A percentile compares a stretch with the other conserved stretches of the same genome.
Conservation (phyloP, 2,113 vertebrate species). For the Peromyscus californicus region DNA sequence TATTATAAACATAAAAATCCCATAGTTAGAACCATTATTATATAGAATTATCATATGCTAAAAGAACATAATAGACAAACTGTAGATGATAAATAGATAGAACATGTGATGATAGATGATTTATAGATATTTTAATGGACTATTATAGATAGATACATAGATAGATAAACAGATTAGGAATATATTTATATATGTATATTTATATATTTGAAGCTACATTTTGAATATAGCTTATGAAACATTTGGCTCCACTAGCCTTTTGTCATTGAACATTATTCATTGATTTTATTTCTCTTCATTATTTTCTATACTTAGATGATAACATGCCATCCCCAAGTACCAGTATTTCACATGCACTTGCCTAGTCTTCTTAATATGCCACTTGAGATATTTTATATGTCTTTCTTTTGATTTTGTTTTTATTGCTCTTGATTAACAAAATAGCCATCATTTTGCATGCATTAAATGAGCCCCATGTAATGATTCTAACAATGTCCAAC, state of each 20-base stretch:
- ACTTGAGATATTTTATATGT: background rate
- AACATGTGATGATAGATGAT: background rate
- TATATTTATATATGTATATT: background rate
- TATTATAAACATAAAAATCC: background rate
- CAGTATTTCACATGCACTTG: background rate
- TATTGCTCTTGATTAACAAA: background rate
- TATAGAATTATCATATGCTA: background rate
- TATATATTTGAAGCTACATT: background rate
- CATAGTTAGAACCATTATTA: background rate
- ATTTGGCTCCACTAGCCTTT: accelerated
- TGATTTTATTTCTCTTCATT: too few relatives aligned
- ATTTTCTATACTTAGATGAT: background rate
- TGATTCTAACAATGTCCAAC: background rate
- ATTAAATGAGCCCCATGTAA: background rate
- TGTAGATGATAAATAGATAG: background rate
- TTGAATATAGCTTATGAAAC: background rate
- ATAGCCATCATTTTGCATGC: background rate
- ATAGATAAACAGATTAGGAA: background rate
- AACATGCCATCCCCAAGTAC: background rate
- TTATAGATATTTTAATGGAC: background rate
- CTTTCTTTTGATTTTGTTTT: background rate
- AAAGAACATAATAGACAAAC: too few relatives aligned
- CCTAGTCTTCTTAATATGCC: background rate
- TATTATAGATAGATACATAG: background rate
- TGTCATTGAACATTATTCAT: background rate